Base-by-base conservation (phyloP, 1,140 invertebrate genomes). In the Heliothis subflexa region DNA sequence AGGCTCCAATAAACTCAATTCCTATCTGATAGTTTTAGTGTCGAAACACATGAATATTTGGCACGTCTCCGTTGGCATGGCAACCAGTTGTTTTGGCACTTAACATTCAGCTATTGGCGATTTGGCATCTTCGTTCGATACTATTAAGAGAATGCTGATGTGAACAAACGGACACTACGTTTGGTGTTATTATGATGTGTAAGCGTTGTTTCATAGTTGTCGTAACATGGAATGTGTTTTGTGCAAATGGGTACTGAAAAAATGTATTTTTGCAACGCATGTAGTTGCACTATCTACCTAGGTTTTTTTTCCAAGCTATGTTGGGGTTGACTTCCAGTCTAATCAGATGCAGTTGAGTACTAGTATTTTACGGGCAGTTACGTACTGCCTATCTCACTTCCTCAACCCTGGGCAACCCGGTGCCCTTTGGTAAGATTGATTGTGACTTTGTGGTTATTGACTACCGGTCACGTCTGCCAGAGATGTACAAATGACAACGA, bases 51-150 rank as follows among this genome's bases (percentile, higher is more conserved):
- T 76, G 64, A 78, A 78, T 76, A 80, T 78, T 83, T 83, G 81
- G 79, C 82, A 80, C 78, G 78, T n/a, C n/a, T 45, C 33, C 16
- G 59, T 79, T 77, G 82, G 82, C 82, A 81, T 72, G 25, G 49
- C 18, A 33, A 49, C 54, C 79, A 73, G 70, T 64, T 79, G 80
- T 78, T 79, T 80, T 81, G 82, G 71, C 75, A 78, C 40, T 83
- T 79, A 78, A 70, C 25, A 55, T 54, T 7, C 66, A 52, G 71
- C 75, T 49, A 72, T 78, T 59, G 79, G 66, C 78, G 57, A 81
- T 82, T 84, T 82, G 83, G 83, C 81, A 80, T 77, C 76, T 80
- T 70, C 54, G 77, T 54, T 16, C 78, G 10, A 57, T 50, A 55
- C 70, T 52, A 62, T 83, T 78, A 81, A 12, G 50, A 72, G 78